Evolutionary conservation across 64 coral and sea anemone species (phyloP).

Genomic region (Dendronephthya gigantea): DNA sequence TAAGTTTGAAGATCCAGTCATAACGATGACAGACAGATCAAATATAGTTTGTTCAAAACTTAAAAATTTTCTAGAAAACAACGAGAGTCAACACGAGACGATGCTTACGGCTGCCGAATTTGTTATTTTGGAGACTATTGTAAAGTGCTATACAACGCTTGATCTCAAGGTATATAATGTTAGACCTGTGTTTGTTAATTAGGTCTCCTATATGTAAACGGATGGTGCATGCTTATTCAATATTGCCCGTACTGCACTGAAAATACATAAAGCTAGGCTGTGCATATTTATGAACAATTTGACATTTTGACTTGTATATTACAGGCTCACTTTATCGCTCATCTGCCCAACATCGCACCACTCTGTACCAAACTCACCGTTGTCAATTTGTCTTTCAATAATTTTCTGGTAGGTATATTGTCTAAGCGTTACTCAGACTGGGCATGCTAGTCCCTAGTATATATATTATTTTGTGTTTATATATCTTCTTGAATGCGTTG

Average conservation of each 20-base stretch:
- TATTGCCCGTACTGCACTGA: too few species aligned
- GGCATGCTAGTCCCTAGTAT: too few species aligned
- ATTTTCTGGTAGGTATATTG: conserved; percentile 80
- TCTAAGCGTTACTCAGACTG: too few species aligned
- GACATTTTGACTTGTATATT: background rate
- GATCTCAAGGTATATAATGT: conserved; percentile 48
- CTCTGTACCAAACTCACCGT: conserved; percentile 56
- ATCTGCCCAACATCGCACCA: conserved; percentile 48
- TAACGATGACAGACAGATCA: too few species aligned
- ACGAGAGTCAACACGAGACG: background rate
- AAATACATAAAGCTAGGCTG: background rate
- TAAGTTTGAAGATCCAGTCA: conserved; percentile 4
- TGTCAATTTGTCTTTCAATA: conserved; percentile 85
- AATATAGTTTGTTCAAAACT: too few species aligned
- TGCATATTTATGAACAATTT: background rate
- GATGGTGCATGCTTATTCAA: too few species aligned
- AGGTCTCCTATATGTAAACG: too few species aligned
- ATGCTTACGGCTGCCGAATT: conserved; percentile 61
- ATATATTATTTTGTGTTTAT: too few species aligned
- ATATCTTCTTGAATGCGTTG: too few species aligned
- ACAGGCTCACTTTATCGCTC: conserved; percentile 61
- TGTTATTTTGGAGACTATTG: conserved; percentile 64
- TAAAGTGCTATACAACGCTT: conserved; percentile 48
- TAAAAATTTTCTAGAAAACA: background rate
- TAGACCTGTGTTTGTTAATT: background rate